Conservation (phyloP, 1,140 invertebrate species). For the Hydropsyche tenuis region DNA sequence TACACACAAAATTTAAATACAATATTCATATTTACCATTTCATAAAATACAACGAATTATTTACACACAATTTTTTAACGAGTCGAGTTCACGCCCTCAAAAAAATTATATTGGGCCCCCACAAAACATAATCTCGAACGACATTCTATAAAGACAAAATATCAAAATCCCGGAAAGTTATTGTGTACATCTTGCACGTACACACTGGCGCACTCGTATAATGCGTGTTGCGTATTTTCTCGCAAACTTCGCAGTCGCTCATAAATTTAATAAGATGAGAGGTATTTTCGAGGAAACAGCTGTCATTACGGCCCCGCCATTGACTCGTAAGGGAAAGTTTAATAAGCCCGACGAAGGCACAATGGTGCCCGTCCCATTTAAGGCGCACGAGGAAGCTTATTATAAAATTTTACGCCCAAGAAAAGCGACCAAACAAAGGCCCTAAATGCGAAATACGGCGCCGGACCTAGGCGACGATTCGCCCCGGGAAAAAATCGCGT, state of each 20-base stretch:
- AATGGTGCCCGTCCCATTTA: background rate
- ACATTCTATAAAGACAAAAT: background rate
- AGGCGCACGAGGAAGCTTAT: constrained; percentile 7
- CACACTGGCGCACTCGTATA: background rate
- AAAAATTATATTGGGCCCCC: too few relatives aligned
- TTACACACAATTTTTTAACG: too few relatives aligned
- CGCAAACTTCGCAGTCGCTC: constrained; percentile 19
- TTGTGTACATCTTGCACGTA: background rate
- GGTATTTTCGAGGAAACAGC: constrained; percentile 27
- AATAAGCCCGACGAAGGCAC: constrained; percentile 35
- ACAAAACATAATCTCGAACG: too few relatives aligned
- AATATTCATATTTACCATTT: too few relatives aligned
- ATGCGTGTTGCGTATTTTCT: constrained; percentile 8
- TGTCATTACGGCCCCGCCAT: constrained; percentile 40
- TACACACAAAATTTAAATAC: too few relatives aligned
- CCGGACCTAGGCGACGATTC: too few relatives aligned
- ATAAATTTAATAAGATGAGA: constrained; percentile 42
- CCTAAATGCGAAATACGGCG: background rate
- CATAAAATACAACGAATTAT: too few relatives aligned
- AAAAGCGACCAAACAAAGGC: constrained; percentile 5
- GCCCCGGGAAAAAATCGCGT: too few relatives aligned
- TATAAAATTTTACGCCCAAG: constrained; percentile 17
- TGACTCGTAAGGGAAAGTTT: constrained; percentile 43
- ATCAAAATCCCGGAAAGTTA: background rate
- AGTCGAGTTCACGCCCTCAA: too few relatives aligned